Percentiles rank a stretch among this genome's conserved stretches.
Conservation (phyloP, 2,888 invertebrate genomes). For the Gastrophysa polygoni region DNA sequence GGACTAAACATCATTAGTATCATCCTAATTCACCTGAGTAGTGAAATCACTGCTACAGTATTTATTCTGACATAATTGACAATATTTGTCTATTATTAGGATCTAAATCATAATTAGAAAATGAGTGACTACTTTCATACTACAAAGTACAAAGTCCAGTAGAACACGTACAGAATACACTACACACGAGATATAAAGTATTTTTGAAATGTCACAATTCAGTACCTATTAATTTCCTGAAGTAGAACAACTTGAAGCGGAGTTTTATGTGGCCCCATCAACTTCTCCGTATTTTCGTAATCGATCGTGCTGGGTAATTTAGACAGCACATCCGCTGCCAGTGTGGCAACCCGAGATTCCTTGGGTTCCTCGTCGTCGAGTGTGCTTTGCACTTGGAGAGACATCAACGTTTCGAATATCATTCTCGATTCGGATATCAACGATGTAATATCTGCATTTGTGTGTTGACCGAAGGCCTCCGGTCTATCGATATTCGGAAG, state of each 20-base stretch:
- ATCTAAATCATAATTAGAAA: too few species aligned
- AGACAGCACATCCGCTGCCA: conserved; percentile 72
- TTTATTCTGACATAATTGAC: too few species aligned
- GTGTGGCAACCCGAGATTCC: conserved; percentile 73
- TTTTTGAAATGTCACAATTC: too few species aligned
- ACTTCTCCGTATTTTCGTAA: conserved; percentile 74
- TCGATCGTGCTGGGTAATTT: conserved; percentile 79
- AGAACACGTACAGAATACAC: too few species aligned
- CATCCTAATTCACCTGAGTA: too few species aligned
- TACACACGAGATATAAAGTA: too few species aligned
- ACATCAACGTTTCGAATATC: conserved; percentile 79
- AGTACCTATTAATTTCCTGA: conserved; percentile 69
- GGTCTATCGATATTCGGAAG: conserved; percentile 81
- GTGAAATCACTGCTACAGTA: too few species aligned
- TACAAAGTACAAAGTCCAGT: too few species aligned
- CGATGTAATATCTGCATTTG: conserved; percentile 88
- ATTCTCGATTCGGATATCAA: conserved; percentile 79
- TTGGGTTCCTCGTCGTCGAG: conserved; percentile 64
- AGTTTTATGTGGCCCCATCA: conserved; percentile 74
- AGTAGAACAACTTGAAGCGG: conserved; percentile 85
- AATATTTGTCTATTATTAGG: too few species aligned
- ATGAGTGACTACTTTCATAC: too few species aligned
- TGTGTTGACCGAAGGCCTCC: conserved; percentile 88
- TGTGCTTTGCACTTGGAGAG: conserved; percentile 71
- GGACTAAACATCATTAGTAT: too few species aligned